phyloP scores from a whole-genome alignment of 2,113 vertebrate genomes.

The Macroglossus sobrinus region DNA sequence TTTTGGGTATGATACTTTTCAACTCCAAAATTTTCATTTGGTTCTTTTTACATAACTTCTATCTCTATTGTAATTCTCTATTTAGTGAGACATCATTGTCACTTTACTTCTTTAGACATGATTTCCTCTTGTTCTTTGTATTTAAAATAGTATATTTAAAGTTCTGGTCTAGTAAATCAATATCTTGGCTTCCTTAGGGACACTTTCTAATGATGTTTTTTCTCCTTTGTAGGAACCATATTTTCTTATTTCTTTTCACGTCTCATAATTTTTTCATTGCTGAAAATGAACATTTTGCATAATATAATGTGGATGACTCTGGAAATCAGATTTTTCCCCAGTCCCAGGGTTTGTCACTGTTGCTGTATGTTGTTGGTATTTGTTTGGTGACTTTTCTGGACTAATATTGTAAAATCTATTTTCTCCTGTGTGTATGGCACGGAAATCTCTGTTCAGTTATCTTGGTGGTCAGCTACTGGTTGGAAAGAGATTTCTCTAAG shows the following conservation, averaged over 20 bases:
- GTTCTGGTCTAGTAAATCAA: background rate
- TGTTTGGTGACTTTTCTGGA: background rate
- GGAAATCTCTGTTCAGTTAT: background rate
- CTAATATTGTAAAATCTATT: background rate
- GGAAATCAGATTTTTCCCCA: too few species aligned
- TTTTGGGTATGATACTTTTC: too few species aligned
- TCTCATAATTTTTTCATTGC: background rate
- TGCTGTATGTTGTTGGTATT: background rate
- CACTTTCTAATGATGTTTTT: background rate
- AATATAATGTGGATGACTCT: background rate
- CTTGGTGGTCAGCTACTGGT: too few species aligned
- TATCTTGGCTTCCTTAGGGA: too few species aligned
- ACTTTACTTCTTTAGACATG: background rate
- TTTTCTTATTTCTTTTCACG: too few species aligned
- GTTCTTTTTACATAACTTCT: background rate
- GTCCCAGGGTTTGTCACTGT: too few species aligned
- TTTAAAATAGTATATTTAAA: background rate
- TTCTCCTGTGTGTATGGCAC: background rate
- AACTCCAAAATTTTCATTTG: too few species aligned
- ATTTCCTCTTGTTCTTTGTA: background rate
- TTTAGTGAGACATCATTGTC: background rate
- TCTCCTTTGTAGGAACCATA: background rate
- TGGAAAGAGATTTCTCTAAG: background rate
- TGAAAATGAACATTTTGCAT: background rate
- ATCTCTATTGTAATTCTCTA: background rate